Base-by-base conservation (phyloP, 2,113 vertebrate species). In the Lutjanus erythropterus region DNA sequence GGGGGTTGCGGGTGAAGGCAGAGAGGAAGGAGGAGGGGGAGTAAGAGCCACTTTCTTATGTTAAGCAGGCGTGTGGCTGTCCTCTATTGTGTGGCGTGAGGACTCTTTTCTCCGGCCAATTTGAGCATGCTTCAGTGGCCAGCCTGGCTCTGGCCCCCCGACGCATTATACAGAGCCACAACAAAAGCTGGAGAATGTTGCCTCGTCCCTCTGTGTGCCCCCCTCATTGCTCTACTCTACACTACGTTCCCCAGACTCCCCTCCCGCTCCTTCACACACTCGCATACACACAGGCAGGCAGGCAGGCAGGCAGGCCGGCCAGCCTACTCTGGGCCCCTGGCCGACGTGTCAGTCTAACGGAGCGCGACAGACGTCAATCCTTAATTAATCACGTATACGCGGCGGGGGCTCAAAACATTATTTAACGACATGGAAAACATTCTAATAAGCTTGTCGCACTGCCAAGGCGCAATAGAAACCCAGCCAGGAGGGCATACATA, bases 351-450 rank as follows among this genome's bases (percentile, higher is more conserved):
- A 90, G 88, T 93, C 88, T 90, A 90, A 91, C 89, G 78, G 89
- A 90, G 86, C 89, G 76, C 80, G 89, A 92, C 92, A 92, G 91
- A 92, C 89, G 84, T 93, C 91, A 91, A 86, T 88, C 86, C 91
- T 93, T 93, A 95, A 93, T 94, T 93, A 95, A 95, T 94, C 92
- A 94, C 92, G 85, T 87, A 91, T 87, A 92, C 92, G 67, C 92
- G 68, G 88, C 86, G 60, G 91, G 91, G 88, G 89, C 86, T 89
- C 86, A 86, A 93, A 93, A 91, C 90, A 92, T 93, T 92, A 93
- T 93, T 94, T 94, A 94, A 94, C 88, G 86, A 94, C 91, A 94
- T 85, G 91, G 91, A 94, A 94, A 94, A 94, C 91, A 93, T 94
- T 93, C 89, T 93, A 93, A 94, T 91, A 93, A 94, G 92, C 92